phyloP scores from a whole-genome alignment of 92 coral and sea anemone genomes.

The Porites cylindrica region DNA sequence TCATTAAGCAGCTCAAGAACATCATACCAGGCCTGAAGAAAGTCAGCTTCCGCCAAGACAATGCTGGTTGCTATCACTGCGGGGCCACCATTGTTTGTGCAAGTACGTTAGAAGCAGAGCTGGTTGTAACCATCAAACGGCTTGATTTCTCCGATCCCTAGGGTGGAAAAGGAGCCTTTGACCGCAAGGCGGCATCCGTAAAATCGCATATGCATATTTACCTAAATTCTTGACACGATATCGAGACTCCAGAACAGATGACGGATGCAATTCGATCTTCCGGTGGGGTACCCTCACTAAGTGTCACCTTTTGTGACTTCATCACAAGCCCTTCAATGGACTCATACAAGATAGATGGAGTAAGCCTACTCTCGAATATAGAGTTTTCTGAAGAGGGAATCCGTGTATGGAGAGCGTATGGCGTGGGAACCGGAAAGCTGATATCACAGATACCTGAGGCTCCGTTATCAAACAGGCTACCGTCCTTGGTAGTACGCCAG shows the following conservation, averaged over 20 bases:
- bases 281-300: constrained; percentile 61
- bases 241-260: constrained; percentile 67
- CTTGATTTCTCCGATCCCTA: not conserved
- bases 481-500: constrained; percentile 12
- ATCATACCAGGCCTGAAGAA: not conserved
- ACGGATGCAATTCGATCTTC: constrained; percentile 61
- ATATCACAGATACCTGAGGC: constrained; percentile 7
- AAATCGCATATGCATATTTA: constrained; percentile 60
- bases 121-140: too few species aligned
- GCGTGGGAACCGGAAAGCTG: constrained; percentile 38
- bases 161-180: constrained; percentile 66
- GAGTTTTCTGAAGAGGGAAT: constrained; percentile 48
- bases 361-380: constrained; percentile 44
- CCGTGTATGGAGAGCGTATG: constrained; percentile 41
- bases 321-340: constrained; percentile 44
- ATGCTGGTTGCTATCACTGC: constrained; percentile 34
- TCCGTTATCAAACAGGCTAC: constrained; percentile 23
- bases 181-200: constrained; percentile 61
- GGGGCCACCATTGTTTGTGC: too few species aligned
- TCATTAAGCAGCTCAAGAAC: too few species aligned
- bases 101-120: too few species aligned
- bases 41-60: constrained; percentile 38
- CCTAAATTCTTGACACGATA: constrained; percentile 59
- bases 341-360: constrained; percentile 48
- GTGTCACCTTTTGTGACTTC: constrained; percentile 58